Base-by-base conservation (phyloP, 2,888 invertebrate species). In the Kuschelorhynchus macadamiae region DNA sequence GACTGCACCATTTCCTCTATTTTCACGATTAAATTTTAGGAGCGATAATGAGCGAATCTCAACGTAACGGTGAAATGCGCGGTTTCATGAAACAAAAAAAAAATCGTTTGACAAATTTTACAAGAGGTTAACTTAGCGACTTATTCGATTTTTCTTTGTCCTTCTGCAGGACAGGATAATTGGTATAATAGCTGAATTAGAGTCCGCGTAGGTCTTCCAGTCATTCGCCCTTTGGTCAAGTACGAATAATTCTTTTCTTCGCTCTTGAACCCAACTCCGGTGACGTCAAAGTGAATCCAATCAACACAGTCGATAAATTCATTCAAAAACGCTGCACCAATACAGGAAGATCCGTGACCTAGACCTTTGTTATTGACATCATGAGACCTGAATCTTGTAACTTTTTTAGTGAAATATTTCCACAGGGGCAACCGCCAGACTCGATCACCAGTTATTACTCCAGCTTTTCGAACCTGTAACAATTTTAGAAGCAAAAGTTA, bases 261-360 rank as follows among this genome's bases (percentile, higher is more conserved):
- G 74, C 84, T 83, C 55, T 80, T 80, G 84, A 87, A 86, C 1
- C 87, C 87, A 1, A 77, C 87, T 33, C 88, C 88, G 36, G 88
- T 87, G 21, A 87, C 88, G 78, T 89, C 89, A 68, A 89, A 81
- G 78, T 89, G 89, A 70, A 88, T 82, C 89, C 89, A 89, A 75
- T 88, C 85, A 14, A 86, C 83, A 71, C 85, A 85, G 8, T 81
- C 82, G 41, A 88, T 84, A 80, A 89, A 89, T 76, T 89, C 88
- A 59, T 82, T 81, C 8, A 85, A 73, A 72, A 84, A 84, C 0
- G 84, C 84, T 5, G 84, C 84, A 0, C 76, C 83, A 11, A 83
- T 67, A 69, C 84, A 84, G 0, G 83, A 75, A 33, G 78, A 77
- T 7, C 81, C 83, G 42, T 79, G 77, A 11, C 83, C 84, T 30